Percentiles rank a stretch among this genome's conserved stretches.
Conservation (phyloP, 2,888 invertebrate genomes). For the Chrysina gloriosa region DNA sequence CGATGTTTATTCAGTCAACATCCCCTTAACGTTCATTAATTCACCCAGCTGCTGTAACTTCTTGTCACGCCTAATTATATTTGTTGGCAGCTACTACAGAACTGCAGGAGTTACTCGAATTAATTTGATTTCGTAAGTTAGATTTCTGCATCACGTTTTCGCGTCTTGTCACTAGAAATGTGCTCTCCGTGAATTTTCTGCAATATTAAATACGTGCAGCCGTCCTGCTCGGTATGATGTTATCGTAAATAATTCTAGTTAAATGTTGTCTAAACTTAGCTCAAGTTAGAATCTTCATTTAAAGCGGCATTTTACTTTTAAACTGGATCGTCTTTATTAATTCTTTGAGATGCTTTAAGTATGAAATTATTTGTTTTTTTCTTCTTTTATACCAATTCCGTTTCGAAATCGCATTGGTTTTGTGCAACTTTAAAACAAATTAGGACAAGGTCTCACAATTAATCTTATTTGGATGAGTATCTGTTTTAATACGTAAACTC, state of each 20-base stretch:
- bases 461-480: neutral
- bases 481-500: neutral
- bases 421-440: too few relatives aligned
- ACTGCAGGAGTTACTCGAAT: neutral
- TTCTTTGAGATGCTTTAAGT: too few relatives aligned
- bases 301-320: neutral
- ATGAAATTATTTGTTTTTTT: too few relatives aligned
- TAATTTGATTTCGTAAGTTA: constrained; percentile 16
- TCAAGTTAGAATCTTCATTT: neutral
- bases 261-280: neutral
- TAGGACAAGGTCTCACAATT: too few relatives aligned
- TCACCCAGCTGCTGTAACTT: neutral
- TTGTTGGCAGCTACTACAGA: neutral
- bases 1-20: constrained; percentile 6
- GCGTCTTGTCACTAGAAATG: neutral
- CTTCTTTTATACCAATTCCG: too few relatives aligned
- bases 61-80: constrained; percentile 6
- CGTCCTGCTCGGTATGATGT: neutral
- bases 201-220: constrained; percentile 23
- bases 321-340: too few relatives aligned
- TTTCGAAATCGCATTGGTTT: too few relatives aligned
- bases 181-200: neutral
- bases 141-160: constrained; percentile 25
- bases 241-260: neutral
- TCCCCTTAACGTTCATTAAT: constrained; percentile 2